Evolutionary conservation across 2,113 vertebrate species (phyloP), one percentile per base, ranked within the genome.

Genomic region (Notothenia coriiceps): DNA sequence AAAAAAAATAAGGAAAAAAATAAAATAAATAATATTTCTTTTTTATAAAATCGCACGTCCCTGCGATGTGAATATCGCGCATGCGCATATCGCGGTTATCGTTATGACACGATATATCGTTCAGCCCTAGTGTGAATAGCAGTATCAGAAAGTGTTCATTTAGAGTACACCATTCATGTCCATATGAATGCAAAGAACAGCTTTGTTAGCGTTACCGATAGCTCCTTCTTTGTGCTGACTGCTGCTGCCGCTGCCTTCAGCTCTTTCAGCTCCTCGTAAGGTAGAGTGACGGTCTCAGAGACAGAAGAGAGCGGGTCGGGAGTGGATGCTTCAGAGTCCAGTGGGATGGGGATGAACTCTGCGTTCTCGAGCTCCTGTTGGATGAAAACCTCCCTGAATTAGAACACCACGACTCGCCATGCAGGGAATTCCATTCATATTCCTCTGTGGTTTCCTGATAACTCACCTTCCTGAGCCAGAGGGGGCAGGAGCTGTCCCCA

Each of bases 291-390:
- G 8, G 90, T 95, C 56, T 95, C 84, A 0, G 93, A 84, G 77
- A 84, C 61, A 18, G 94, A 83, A 1, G 89, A 40, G 2, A 82
- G 85, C 54, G 80, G 85, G 43, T 70, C 80, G 15, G 88, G 86
- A 50, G 63, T 79, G 65, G 74, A 90, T 11, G 55, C 81, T 17
- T 82, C 78, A 0, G 88, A 90, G n/a, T 73, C 96, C 1, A 95
- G 91, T 33, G 97, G 97, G 92, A 99, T 97, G 1, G 98, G 98
- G 85, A 99, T 99, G 91, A 96, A 98, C 86, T 99, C 98, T 29
- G 98, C 98, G 1, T 99, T 96, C 82, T 97, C 96, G 43, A 99
- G 94, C 92, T 99, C 98, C 98, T 99, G 83, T 69, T 76, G 64
- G 13, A 74, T 43, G 40, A 83, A 5, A 84, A 73, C 4, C 6